Evolutionary conservation across 2,113 vertebrate species (phyloP), one percentile per base, ranked within the genome.

Genomic region (Otolemur garnettii): DNA sequence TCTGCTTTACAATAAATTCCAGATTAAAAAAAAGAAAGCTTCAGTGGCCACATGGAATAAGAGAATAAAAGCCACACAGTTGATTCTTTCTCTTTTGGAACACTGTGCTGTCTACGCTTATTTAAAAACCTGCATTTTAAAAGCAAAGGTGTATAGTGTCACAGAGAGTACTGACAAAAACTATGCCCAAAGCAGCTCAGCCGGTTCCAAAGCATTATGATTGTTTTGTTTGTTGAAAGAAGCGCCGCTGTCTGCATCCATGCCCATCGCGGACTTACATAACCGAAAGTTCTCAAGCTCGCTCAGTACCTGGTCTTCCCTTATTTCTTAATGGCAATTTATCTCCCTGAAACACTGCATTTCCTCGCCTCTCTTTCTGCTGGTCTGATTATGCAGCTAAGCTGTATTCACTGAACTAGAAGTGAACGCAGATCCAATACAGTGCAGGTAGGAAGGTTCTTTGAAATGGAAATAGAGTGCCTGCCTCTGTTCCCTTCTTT

Each of bases 11-110:
- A 8, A 12, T 53, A 80, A 85, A 50, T 17, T 91, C 8, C 10
- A 93, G 17, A 59, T 72, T 35, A 90, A 68, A 28, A 75, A 45
- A 93, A 81, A 81, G 33, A 87, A 87, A 90, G 87, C 22, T 64
- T 86, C 14, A 82, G 26, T 50, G 4, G 19, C 79, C 66, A 53
- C 6, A 71, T 38, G 53, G 62, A 75, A 45, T 59, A 9, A 80
- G n/a, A 95, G 26, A 71, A 87, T 53, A 79, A 89, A 94, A 74
- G 2, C 7, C 62, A 28, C 42, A 12, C 7, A 82, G 18, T 62
- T 91, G 13, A 35, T 84, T 91, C 60, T 53, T 85, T 7, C 7
- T 87, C 33, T 55, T 86, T 71, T 66, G 15, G 80, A 57, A 72
- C 18, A 11, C 11, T 55, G 2, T 85, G 28, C 38, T 33, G 69